Base-by-base conservation (phyloP, 1,140 invertebrate genomes). In the Tetramorium parvispinum region DNA sequence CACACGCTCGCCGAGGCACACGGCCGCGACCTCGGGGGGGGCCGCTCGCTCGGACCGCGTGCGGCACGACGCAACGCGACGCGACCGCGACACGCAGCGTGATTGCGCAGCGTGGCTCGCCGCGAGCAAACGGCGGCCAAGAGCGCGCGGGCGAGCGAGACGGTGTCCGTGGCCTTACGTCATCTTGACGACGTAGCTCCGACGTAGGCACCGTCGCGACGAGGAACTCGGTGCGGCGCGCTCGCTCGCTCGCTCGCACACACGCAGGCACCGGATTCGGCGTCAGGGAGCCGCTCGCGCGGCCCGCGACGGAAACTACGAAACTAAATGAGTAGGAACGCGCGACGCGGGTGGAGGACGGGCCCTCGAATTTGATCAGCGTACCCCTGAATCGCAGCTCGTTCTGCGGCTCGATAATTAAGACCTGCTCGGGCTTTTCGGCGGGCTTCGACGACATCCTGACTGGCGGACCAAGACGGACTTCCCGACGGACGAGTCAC, bases 321-420 rank as follows among this genome's bases (percentile, higher is more conserved):
- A 5, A 57, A 37, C 32, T 53, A n/a, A 82, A 24, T 21, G n/a
- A 13, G 13, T 8, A 27, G 6, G 6, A 27, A 43, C 0, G 21
- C 49, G 81, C 85, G 76, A 37, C 32, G 16, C 46, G 73, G 32
- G 40, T 24, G 49, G 24, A 78, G 59, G 27, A 86, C 71, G 70
- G 88, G 27, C 71, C 11, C 2, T 1, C 1, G 43, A 0, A 46
- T 46, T 5, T 18, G 24, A 32, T 40, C 32, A 85, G 70, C 93
- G 93, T 95, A 97, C 97, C 97, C 96, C 96, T 96, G 95, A 97
- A 97, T 95, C 96, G 97, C 71, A 97, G 95, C 94, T 97, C 97
- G 93, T 96, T 96, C 94, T 96, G 96, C 85, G 97, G 97, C 89
- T 97, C 96, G 96, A 97, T 97, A 92, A 96, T 96, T 93, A 97